Evolutionary conservation across 2,797 vertebrate species (phyloP).

Genomic region (Anabas testudineus): DNA sequence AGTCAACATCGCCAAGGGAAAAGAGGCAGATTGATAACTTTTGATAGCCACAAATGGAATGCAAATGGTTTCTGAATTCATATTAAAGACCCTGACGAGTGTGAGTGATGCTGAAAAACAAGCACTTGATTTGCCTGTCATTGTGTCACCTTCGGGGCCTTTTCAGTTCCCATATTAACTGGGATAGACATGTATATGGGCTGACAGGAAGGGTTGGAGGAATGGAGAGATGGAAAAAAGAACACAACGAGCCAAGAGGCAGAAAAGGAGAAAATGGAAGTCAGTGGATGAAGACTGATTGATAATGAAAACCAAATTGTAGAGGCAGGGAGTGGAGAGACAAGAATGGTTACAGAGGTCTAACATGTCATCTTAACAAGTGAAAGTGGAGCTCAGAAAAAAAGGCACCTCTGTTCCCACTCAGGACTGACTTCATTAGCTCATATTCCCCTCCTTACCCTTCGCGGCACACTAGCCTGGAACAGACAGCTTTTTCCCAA

Average conservation of each 20-base stretch:
- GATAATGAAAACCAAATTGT: constrained; percentile 51
- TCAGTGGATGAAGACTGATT: constrained; percentile 47
- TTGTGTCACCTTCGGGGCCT: constrained; percentile 59
- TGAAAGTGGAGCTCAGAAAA: constrained; percentile 42
- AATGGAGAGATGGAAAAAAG: constrained; percentile 32
- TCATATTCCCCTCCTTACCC: constrained; percentile 57
- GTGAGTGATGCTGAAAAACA: constrained; percentile 70
- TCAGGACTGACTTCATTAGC: constrained; percentile 70
- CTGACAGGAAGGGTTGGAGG: constrained; percentile 48
- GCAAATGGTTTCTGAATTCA: constrained; percentile 71
- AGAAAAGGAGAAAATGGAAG: constrained; percentile 20
- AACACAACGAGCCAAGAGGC: constrained; percentile 15
- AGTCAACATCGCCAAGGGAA: constrained; percentile 56
- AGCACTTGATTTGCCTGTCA: constrained; percentile 66
- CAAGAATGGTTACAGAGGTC: constrained; percentile 49
- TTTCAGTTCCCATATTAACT: constrained; percentile 51
- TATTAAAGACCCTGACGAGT: constrained; percentile 67
- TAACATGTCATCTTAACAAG: constrained; percentile 67
- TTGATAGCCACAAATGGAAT: constrained; percentile 70
- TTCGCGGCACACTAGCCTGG: constrained; percentile 45
- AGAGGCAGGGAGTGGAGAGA: constrained; percentile 33
- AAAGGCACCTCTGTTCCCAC: constrained; percentile 44
- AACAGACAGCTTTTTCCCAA: constrained; percentile 65
- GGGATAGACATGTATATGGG: constrained; percentile 33
- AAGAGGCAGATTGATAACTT: constrained; percentile 65